phyloP scores from a whole-genome alignment of 2,888 invertebrate species.

The Athetis lepigone region DNA sequence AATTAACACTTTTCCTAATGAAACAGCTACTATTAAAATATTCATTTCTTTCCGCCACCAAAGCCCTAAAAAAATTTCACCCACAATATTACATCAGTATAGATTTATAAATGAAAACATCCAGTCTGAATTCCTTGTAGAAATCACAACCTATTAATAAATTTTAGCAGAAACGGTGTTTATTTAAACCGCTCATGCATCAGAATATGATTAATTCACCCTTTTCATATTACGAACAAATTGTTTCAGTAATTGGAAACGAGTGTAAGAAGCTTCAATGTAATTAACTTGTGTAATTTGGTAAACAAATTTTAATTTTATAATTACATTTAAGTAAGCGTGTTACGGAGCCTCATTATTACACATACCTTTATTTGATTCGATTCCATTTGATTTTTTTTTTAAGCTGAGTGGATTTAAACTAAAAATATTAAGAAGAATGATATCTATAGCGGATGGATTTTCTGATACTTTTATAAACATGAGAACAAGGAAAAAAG shows the following conservation, averaged over 20 bases:
- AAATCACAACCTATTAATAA: not conserved
- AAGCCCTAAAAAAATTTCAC: no score
- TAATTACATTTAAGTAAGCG: constrained; percentile 23
- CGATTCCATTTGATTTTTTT: constrained; percentile 1
- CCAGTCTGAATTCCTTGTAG: not conserved
- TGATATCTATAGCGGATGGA: no score
- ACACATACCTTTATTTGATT: constrained; percentile 23
- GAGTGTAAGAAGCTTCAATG: constrained; percentile 18
- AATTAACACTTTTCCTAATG: no score
- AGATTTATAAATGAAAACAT: no score
- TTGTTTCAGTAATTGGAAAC: constrained; percentile 38
- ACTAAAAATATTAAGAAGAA: no score
- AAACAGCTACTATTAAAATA: no score
- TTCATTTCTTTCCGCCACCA: no score
- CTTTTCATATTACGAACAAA: constrained; percentile 35
- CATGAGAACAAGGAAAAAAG: no score
- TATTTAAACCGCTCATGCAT: constrained; percentile 7
- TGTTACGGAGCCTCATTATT: constrained; percentile 14
- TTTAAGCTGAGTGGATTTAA: not conserved
- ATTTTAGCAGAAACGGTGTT: not conserved
- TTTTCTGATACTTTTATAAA: no score
- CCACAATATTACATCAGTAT: no score
- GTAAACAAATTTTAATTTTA: constrained; percentile 29
- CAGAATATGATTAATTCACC: constrained; percentile 20
- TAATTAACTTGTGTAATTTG: constrained; percentile 44